phyloP scores from a whole-genome alignment of 2,888 invertebrate species.

The Notocelia uddmanniana region DNA sequence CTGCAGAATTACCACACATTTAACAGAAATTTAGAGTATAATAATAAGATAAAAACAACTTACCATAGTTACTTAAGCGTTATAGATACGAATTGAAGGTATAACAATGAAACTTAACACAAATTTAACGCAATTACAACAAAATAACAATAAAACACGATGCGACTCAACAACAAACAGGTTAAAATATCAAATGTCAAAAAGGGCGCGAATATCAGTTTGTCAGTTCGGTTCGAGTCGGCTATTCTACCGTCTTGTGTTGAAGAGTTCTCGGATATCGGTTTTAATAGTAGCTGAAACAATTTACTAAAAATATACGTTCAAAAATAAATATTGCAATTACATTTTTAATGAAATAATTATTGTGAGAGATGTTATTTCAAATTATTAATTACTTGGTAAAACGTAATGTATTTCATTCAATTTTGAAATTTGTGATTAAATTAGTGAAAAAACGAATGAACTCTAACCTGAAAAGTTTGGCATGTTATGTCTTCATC shows the following conservation, averaged over 20 bases:
- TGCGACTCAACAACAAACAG: slow-evolving; percentile 40
- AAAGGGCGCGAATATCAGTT: slow-evolving; percentile 42
- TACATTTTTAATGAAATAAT: not conserved
- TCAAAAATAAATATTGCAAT: slow-evolving; percentile 3
- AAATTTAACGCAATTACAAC: slow-evolving; percentile 24
- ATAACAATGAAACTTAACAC: slow-evolving; percentile 11
- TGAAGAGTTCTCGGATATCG: not conserved
- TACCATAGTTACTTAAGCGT: slow-evolving; percentile 29
- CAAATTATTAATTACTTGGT: not conserved
- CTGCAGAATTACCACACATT: not conserved
- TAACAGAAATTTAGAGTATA: not conserved
- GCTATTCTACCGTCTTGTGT: not conserved
- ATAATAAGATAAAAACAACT: not conserved
- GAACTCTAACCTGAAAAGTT: slow-evolving; percentile 52
- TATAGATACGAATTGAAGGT: not conserved
- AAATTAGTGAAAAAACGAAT: slow-evolving; percentile 26
- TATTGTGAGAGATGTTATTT: not conserved
- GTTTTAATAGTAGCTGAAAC: slow-evolving; percentile 14
- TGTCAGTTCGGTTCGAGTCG: slow-evolving; percentile 17
- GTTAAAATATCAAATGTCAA: slow-evolving; percentile 41
- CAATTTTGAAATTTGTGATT: not conserved
- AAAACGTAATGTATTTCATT: not conserved
- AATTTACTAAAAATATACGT: not conserved
- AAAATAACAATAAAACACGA: slow-evolving; percentile 35
- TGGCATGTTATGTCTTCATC: slow-evolving; percentile 38